A percentile compares a stretch with the other conserved stretches of the same genome.
Evolutionary conservation across 2,113 vertebrate genomes (phyloP).

Genomic region (Onychostoma macrolepis): DNA sequence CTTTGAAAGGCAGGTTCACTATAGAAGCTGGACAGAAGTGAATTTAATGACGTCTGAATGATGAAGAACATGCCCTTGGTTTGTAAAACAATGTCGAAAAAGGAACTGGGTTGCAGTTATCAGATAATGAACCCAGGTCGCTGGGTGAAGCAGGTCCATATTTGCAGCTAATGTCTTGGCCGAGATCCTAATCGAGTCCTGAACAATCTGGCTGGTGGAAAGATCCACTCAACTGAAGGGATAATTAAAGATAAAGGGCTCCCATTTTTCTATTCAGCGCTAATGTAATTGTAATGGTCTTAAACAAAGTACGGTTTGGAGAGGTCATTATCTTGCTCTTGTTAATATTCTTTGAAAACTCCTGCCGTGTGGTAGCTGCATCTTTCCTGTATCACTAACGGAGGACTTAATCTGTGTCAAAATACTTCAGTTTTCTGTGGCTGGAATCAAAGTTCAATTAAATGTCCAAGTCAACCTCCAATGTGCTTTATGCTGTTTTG

Average conservation of each 20-base stretch:
- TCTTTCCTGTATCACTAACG: neutral
- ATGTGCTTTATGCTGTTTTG: neutral
- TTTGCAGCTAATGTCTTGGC: conserved; percentile 56
- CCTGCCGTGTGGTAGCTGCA: conserved; percentile 27
- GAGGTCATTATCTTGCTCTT: conserved; percentile 49
- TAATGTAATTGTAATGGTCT: conserved; percentile 55
- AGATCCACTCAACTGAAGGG: conserved; percentile 47
- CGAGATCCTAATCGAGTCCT: conserved; percentile 48
- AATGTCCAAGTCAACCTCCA: neutral
- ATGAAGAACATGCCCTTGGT: conserved; percentile 50
- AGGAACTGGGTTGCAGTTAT: conserved; percentile 47
- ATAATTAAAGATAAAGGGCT: conserved; percentile 56
- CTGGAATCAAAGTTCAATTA: neutral
- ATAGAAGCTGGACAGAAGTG: conserved; percentile 21
- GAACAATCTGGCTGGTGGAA: conserved; percentile 53
- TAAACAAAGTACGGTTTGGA: conserved; percentile 23
- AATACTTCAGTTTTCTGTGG: neutral
- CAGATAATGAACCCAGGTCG: conserved; percentile 48
- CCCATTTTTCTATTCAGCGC: conserved; percentile 39
- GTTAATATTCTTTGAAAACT: conserved; percentile 44
- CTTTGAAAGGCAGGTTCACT: conserved; percentile 11
- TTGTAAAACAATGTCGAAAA: conserved; percentile 41
- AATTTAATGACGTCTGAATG: conserved; percentile 39
- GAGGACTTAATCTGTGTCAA: neutral
- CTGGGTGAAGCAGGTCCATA: conserved; percentile 43